Evolutionary conservation across 64 coral and sea anemone genomes (phyloP).

Genomic region (Montipora cactus): DNA sequence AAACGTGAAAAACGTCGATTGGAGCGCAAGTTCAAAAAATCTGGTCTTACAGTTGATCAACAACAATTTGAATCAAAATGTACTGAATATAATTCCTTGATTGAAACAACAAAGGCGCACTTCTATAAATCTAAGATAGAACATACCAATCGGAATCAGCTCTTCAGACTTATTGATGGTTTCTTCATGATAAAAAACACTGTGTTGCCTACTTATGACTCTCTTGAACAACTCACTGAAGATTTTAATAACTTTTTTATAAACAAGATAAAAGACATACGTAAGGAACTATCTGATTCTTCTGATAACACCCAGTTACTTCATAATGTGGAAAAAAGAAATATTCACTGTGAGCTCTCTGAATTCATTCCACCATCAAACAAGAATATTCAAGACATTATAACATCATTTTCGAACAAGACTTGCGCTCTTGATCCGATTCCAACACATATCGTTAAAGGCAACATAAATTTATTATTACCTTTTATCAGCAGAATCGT

Average conservation of each 20-base stretch:
- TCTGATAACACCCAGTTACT: background rate
- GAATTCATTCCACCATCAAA: background rate
- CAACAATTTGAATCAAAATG: conserved; percentile 28
- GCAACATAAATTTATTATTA: background rate
- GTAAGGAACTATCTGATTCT: background rate
- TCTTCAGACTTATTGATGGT: conserved; percentile 41
- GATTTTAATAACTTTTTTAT: conserved; percentile 61
- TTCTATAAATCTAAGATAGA: conserved; percentile 62
- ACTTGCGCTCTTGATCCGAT: conserved; percentile 30
- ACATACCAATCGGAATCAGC: conserved; percentile 30
- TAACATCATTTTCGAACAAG: background rate
- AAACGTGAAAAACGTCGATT: conserved; percentile 39
- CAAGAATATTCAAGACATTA: background rate
- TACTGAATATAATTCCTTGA: conserved; percentile 31
- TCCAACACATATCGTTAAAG: conserved; percentile 40
- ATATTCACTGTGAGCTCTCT: background rate
- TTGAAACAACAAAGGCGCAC: conserved; percentile 18
- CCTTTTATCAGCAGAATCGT: background rate
- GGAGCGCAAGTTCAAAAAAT: conserved; percentile 42
- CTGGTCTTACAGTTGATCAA: conserved; percentile 48
- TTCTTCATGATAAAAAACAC: background rate
- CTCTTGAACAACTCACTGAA: conserved; percentile 25
- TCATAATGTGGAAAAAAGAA: background rate
- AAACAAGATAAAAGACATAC: conserved; percentile 45
- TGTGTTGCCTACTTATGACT: conserved; percentile 5